Evolutionary conservation across 2,113 vertebrate species (phyloP), one percentile per base, ranked within the genome.

Genomic region (Callaeas wilsoni): DNA sequence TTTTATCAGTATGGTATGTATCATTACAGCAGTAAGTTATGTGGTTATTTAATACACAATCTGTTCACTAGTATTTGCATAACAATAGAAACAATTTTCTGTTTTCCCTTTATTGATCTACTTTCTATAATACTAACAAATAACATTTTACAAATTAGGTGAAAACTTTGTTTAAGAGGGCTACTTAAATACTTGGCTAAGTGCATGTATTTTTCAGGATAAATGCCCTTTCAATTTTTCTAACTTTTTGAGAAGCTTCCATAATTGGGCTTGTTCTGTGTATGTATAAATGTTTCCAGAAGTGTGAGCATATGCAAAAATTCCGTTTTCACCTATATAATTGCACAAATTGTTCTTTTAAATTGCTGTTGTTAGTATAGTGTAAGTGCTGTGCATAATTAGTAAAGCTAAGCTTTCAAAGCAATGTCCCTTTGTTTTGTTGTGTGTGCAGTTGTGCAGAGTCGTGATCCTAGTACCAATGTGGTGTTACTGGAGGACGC

Each of bases 1-100:
- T 99, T 99, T 98, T 99, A 99, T 94, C 98, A 99, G 63, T 99
- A 99, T 86, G 99, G 99, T 99, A 98, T 46, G 98, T 98, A 44
- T 87, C 29, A 6, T 86, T 94, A 16, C 63, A 98, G 84, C 98
- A 99, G 56, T 99, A 99, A 77, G 98, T 98, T 99, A 97, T 53
- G 98, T 98, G 32, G 30, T 70, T 88, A 65, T 92, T 85, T 70
- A 44, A 95, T 84, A 73, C 9, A 57, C 42, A 57, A 29, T 91
- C 12, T 68, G 12, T 94, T 89, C 87, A 17, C 44, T 44, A 65
- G 25, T 29, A 25, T 78, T 91, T 85, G 9, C 6, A 13, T 71
- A 68, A 39, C 44, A 26, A n/a, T 67, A 55, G 27, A 57, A 87
- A 64, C 16, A 50, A 4, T 64, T 76, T 82, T 80, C 18, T 56